Evolutionary conservation across 2,797 vertebrate genomes (phyloP).

Genomic region (Antrozous pallidus): DNA sequence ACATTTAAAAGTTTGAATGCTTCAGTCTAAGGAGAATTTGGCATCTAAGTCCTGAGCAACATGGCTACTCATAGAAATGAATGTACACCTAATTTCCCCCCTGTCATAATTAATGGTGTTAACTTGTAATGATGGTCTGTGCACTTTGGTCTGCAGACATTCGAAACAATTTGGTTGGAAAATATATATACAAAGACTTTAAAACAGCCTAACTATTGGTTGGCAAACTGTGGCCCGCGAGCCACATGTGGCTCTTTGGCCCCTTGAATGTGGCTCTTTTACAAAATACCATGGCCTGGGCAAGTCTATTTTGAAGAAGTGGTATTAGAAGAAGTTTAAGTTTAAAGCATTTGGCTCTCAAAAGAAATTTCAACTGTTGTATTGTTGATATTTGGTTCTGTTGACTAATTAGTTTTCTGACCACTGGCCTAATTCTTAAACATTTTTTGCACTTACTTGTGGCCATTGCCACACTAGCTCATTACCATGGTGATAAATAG

Average conservation of each 20-base stretch:
- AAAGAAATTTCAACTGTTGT: too few relatives aligned
- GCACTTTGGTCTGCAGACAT: neutral
- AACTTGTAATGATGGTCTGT: neutral
- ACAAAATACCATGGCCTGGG: too few relatives aligned
- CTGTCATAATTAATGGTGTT: neutral
- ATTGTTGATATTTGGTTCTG: too few relatives aligned
- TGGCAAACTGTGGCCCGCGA: too few relatives aligned
- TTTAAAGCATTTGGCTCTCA: too few relatives aligned
- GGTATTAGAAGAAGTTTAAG: too few relatives aligned
- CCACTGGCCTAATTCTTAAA: neutral
- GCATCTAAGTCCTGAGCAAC: neutral
- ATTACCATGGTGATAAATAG: conserved; percentile 36
- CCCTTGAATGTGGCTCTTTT: too few relatives aligned
- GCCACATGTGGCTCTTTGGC: too few relatives aligned
- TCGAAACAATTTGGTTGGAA: neutral
- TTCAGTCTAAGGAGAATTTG: neutral
- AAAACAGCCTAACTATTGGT: too few relatives aligned
- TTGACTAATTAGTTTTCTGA: too few relatives aligned
- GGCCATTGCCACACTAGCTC: neutral
- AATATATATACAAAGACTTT: neutral
- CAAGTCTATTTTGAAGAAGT: too few relatives aligned
- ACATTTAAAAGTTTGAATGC: neutral
- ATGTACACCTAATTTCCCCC: neutral
- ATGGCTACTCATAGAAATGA: neutral
- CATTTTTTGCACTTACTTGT: neutral